These are phyloP conservation scores for Zosterops hypoxanthus DNA, from an alignment of 2,113 vertebrate genomes.

Conservation along the genomic window DNA sequence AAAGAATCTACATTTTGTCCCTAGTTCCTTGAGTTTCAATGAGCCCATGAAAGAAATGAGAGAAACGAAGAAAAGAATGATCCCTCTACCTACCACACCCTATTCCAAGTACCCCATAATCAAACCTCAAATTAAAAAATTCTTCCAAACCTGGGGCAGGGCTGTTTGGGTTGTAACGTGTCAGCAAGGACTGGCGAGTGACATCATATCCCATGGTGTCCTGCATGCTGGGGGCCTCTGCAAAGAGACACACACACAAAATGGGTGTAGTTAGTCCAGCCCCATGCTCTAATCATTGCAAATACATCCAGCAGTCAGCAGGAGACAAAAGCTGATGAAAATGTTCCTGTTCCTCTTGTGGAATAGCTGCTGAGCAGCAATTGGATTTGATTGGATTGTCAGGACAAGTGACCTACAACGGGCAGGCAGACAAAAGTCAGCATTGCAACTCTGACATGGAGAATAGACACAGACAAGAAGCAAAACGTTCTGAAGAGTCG, in stretches of 20 bases:
- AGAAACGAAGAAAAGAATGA: background rate
- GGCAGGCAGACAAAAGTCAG: background rate
- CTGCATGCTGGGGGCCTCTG: conserved; percentile 88
- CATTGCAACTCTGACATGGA: background rate
- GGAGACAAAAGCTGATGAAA: background rate
- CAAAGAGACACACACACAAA: background rate
- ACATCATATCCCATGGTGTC: conserved; percentile 79
- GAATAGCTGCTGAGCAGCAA: background rate
- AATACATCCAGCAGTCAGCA: background rate
- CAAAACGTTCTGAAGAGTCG: background rate
- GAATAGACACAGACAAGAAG: background rate
- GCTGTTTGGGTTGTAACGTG: conserved; percentile 65
- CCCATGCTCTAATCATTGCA: background rate
- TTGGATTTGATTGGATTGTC: background rate
- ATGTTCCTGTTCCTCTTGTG: background rate
- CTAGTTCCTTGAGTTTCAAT: background rate
- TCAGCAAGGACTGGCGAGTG: conserved; percentile 64
- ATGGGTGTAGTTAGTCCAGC: background rate
- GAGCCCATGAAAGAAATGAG: background rate
- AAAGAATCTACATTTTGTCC: background rate
- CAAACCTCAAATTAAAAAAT: background rate
- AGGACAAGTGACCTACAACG: background rate
- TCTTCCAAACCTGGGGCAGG: conserved; percentile 64
- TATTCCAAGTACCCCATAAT: background rate
- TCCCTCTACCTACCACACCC: background rate